Evolutionary conservation across 2,797 vertebrate species (phyloP), one percentile per base, ranked within the genome.

Genomic region (Diceros bicornis): DNA sequence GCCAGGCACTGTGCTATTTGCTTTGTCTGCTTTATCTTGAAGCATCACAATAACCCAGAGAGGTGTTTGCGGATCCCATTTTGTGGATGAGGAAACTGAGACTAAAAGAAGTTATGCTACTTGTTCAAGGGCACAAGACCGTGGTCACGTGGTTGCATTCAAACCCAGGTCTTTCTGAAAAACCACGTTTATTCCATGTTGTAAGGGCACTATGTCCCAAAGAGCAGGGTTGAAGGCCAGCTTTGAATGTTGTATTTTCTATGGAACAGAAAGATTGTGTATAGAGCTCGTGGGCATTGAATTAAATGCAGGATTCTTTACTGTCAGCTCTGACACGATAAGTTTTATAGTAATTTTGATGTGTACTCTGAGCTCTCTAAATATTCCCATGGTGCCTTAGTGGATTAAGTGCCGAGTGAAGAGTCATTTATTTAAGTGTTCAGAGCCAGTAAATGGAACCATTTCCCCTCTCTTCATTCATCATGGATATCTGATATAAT

Each of bases 251-350:
- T 79, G 9, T 83, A 4, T 96, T 95, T 96, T 93, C 78, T 50
- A 7, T 74, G 59, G n/a, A 94, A 71, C 41, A 89, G 68, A 91
- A 74, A 81, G 29, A 64, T 50, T 55, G 16, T 17, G 2, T 47
- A 23, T 68, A 57, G 32, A 57, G 4, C 34, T 61, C 57, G 29
- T 94, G 68, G 62, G 61, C 34, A 11, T 66, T 95, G 90, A 88
- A 59, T 89, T 97, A 86, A 94, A 79, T 94, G 44, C 41, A 92
- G 50, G 37, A 59, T 59, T 96, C 59, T 97, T 94, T 86, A 81
- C 75, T 85, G 86, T 88, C 11, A 61, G 32, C 16, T 82, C 29
- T 66, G 34, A 75, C 47, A 64, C 34, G 21, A 32, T 79, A 85
- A 69, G 62, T 71, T 95, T 84, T 91, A 41, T 50, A 88, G 29